Conservation (phyloP, 2,113 vertebrate genomes). For the Podarcis cretensis region DNA sequence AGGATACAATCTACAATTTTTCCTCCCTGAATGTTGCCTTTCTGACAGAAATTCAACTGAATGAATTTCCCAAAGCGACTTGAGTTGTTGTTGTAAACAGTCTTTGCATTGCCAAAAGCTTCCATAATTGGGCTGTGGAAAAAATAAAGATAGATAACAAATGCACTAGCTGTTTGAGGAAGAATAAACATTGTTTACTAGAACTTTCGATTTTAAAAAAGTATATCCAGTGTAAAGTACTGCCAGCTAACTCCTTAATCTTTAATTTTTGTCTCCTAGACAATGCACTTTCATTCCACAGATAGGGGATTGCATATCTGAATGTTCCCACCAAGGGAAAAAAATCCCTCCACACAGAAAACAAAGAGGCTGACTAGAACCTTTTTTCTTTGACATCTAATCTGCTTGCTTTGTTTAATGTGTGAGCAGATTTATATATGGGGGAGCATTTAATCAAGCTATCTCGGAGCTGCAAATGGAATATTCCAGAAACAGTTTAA, state of each 20-base stretch:
- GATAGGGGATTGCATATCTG: not conserved
- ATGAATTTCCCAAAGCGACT: conserved; percentile 98
- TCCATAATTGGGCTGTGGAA: conserved; percentile 94
- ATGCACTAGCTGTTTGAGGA: not conserved
- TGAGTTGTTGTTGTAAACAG: conserved; percentile 99
- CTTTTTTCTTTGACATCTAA: not conserved
- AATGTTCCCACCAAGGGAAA: not conserved
- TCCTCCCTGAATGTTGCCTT: conserved; percentile 97
- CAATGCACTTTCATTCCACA: not conserved
- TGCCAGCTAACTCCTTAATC: too few relatives aligned
- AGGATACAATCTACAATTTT: conserved; percentile 99
- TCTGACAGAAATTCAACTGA: conserved; percentile 93
- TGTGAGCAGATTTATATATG: not conserved
- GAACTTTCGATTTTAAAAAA: not conserved
- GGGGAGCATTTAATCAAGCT: not conserved
- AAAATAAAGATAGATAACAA: not conserved
- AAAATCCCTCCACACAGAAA: not conserved
- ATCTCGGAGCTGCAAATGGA: not conserved
- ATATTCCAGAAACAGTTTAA: not conserved
- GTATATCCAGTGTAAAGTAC: not conserved
- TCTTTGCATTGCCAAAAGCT: conserved; percentile 96
- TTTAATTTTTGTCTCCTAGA: not conserved
- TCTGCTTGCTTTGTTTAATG: not conserved
- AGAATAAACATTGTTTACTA: not conserved
- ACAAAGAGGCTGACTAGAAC: not conserved